Percentiles rank a stretch among this genome's conserved stretches.
phyloP scores from a whole-genome alignment of 2,888 invertebrate species.

The Pristionchus fissidentatus region DNA sequence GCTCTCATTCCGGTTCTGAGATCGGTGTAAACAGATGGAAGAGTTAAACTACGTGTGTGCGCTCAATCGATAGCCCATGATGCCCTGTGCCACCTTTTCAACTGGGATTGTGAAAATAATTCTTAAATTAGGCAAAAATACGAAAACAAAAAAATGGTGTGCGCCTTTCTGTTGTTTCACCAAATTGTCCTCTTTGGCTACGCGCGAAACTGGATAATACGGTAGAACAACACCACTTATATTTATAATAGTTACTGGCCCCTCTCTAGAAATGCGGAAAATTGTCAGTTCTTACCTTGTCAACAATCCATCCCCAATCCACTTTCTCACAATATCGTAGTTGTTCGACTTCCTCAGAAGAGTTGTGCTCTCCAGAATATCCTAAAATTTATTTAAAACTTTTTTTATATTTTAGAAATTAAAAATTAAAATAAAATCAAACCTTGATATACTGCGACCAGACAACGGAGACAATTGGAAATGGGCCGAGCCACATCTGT shows the following conservation, averaged over 20 bases:
- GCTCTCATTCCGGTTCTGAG: too few relatives aligned
- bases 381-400: slow-evolving; percentile 16
- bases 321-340: slow-evolving; percentile 77
- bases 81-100: background rate
- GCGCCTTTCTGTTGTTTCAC: background rate
- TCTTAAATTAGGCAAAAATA: background rate
- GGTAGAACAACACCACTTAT: too few relatives aligned
- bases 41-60: too few relatives aligned
- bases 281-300: slow-evolving; percentile 72
- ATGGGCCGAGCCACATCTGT: slow-evolving; percentile 60
- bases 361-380: slow-evolving; percentile 70
- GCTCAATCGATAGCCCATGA: too few relatives aligned
- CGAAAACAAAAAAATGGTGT: too few relatives aligned
- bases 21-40: too few relatives aligned
- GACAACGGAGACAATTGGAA: slow-evolving; percentile 56
- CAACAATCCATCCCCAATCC: slow-evolving; percentile 78
- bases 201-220: too few relatives aligned
- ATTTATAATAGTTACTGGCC: too few relatives aligned
- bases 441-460: slow-evolving; percentile 59
- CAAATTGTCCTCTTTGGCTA: background rate
- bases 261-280: background rate
- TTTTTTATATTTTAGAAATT: background rate
- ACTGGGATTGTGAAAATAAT: background rate
- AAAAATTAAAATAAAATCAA: background rate
- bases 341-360: slow-evolving; percentile 76